Conservation (phyloP, 92 coral and sea anemone species). For the Anthopleura xanthogrammica region DNA sequence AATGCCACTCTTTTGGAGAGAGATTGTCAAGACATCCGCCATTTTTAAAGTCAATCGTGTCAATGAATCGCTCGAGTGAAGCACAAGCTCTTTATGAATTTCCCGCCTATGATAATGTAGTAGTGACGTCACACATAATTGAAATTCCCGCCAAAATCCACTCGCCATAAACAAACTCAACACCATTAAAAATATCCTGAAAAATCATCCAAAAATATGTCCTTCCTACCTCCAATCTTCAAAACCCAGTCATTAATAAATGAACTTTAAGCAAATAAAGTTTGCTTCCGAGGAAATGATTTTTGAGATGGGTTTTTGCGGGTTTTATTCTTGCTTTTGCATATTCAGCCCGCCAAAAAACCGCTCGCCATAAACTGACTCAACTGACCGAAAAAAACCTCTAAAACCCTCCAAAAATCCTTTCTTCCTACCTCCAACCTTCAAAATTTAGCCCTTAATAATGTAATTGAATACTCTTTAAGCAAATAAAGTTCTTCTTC, state of each 20-base stretch:
- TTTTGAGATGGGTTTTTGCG: conserved; percentile 1
- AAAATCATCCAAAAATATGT: background rate
- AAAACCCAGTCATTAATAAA: background rate
- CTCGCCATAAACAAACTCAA: background rate
- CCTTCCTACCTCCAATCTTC: background rate
- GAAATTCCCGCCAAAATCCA: conserved; percentile 37
- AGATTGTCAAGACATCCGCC: conserved; percentile 93
- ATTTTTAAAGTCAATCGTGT: conserved; percentile 81
- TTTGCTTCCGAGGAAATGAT: conserved; percentile 15
- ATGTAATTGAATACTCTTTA: background rate
- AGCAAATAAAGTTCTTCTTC: conserved; percentile 3
- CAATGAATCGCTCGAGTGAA: conserved; percentile 33
- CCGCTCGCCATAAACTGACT: background rate
- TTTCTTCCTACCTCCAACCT: background rate
- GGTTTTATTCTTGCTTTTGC: background rate
- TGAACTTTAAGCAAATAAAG: background rate
- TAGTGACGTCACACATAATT: conserved; percentile 51
- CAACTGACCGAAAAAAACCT: too few relatives aligned
- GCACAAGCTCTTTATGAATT: conserved; percentile 61
- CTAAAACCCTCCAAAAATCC: background rate
- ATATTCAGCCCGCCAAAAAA: conserved; percentile 34
- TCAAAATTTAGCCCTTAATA: background rate
- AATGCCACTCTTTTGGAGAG: conserved; percentile 82
- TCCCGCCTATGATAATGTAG: conserved; percentile 81
- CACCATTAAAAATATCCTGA: background rate